A percentile compares a stretch with the other conserved stretches of the same genome.
These are phyloP conservation scores for Hedychridium roseum DNA, from an alignment of 2,888 invertebrate genomes.

Conservation along the genomic window DNA sequence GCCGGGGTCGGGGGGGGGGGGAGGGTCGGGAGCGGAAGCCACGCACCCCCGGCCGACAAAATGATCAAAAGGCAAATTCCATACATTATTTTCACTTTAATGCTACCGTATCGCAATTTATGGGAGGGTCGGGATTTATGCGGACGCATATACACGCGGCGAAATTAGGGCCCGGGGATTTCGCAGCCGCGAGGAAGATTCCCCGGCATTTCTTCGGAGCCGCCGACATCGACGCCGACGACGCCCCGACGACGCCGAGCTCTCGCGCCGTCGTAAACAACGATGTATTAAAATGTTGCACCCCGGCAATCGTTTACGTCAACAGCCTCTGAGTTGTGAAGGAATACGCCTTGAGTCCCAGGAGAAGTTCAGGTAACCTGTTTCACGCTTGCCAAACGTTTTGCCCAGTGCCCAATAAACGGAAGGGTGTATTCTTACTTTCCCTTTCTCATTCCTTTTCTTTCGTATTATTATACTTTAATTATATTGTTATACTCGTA, in stretches of 20 bases:
- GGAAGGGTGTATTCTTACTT: no score
- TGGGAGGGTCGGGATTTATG: conserved; percentile 59
- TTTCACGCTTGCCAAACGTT: no score
- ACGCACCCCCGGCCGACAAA: conserved; percentile 60
- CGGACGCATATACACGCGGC: conserved; percentile 46
- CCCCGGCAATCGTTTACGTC: conserved; percentile 47
- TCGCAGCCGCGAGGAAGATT: conserved; percentile 11
- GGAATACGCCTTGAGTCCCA: conserved; percentile 46
- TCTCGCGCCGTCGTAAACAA: conserved; percentile 57
- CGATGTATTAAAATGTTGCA: conserved; percentile 54
- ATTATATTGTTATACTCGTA: no score
- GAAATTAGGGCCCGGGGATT: background rate
- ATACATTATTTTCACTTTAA: conserved; percentile 63
- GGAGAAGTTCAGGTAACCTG: no score
- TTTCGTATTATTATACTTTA: no score
- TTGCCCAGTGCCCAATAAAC: no score
- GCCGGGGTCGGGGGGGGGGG: conserved; percentile 15
- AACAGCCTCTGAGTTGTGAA: conserved; percentile 52
- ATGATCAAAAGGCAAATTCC: conserved; percentile 63
- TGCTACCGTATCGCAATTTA: conserved; percentile 63
- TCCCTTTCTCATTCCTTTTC: no score
- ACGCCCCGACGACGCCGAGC: conserved; percentile 23
- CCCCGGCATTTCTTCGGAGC: conserved; percentile 9
- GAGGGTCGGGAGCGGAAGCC: conserved; percentile 49
- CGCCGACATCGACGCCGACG: conserved; percentile 20